Evolutionary conservation across 2,888 invertebrate species (phyloP).

Genomic region (Alitta virens): DNA sequence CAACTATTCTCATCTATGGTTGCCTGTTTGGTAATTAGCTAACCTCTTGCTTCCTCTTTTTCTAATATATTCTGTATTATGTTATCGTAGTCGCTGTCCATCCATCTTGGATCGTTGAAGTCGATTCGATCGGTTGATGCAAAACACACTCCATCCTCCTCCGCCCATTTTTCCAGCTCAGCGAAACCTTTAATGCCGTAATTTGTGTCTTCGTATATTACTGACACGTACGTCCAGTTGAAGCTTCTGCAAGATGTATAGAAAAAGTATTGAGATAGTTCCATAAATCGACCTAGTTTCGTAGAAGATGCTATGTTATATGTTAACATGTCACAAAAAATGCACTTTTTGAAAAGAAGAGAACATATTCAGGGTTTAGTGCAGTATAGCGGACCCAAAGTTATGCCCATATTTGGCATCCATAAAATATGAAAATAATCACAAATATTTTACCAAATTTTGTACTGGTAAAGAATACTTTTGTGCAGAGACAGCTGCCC

Average conservation of each 20-base stretch:
- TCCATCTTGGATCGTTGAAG: constrained; percentile 52
- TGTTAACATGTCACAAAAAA: background rate
- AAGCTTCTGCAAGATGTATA: constrained; percentile 57
- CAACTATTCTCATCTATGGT: no score
- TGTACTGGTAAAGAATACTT: no score
- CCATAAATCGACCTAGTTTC: no score
- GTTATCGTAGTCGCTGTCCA: constrained; percentile 56
- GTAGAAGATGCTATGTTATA: background rate
- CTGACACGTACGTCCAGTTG: constrained; percentile 62
- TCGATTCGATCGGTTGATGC: constrained; percentile 59
- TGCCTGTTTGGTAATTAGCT: no score
- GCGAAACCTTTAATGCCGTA: constrained; percentile 63
- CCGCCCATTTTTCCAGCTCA: constrained; percentile 56
- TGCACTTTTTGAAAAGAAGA: no score
- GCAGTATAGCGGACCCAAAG: no score
- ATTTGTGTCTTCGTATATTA: constrained; percentile 63
- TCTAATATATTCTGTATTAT: constrained; percentile 57
- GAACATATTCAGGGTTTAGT: no score
- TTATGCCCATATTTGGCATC: no score
- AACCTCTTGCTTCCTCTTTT: constrained; percentile 60
- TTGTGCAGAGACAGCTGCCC: no score
- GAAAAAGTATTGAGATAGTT: no score
- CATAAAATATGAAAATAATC: no score
- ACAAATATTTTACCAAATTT: no score
- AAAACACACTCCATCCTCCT: constrained; percentile 61